Evolutionary conservation across 2,113 vertebrate genomes (phyloP), one percentile per base, ranked within the genome.

Genomic region (Pelodiscus sinensis): DNA sequence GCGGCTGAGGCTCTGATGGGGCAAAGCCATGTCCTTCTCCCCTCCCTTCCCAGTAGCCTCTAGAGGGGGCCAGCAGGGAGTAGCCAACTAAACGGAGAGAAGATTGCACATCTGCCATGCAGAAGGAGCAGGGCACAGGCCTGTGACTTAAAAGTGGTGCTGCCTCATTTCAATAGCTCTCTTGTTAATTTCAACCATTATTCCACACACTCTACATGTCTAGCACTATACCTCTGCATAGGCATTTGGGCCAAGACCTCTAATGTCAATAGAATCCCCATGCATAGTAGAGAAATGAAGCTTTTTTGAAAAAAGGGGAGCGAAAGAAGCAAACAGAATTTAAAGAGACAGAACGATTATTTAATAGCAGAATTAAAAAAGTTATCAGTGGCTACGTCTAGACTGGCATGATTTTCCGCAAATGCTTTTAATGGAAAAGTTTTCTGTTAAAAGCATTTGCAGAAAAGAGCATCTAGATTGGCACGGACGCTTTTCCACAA

Each of bases 121-220:
- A 6, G 0, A 1, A 83, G 62, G 27, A 81, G 52, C 54, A 31
- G 24, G n/a, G 84, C 13, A 44, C 7, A 83, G 7, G 5, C 1
- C 15, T 78, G 51, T 65, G 79, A 11, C 18, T 84, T 79, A 79
- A 91, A 94, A 95, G 16, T 2, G 5, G 6, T 82, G 90, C 58
- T 89, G 57, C 24, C 55, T 80, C 31, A 31, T 92, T 77, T 19
- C 86, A 24, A 27, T 21, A 38, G 80, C 87, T 92, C 12, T 85
- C 22, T 60, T 58, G 83, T 2, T 82, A 80, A 79, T 56, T 87
- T 82, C 86, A 90, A 29, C 22, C 1, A 0, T 84, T 88, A 50
- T 22, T 90, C 4, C 2, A n/a, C 35, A 21, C 24, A 22, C 78
- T 94, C 92, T 15, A 82, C 38, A 19, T 44, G 44, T 38, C 35